Percentiles rank a stretch among this genome's conserved stretches.
phyloP scores from a whole-genome alignment of 2,888 invertebrate genomes.

The Diadegma fenestrale region DNA sequence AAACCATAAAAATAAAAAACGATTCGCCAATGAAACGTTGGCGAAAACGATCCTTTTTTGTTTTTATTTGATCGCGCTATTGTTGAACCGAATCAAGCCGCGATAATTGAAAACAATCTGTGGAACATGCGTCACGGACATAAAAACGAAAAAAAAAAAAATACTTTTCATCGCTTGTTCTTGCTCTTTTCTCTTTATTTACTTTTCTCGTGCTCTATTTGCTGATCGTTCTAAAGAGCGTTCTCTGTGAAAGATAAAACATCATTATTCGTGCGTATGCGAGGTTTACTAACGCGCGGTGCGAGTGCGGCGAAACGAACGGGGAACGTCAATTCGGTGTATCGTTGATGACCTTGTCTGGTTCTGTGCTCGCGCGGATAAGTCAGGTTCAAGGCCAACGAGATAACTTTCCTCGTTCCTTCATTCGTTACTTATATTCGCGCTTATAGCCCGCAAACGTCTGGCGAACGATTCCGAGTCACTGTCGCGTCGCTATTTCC shows the following conservation, averaged over 20 bases:
- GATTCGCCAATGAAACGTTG: not conserved
- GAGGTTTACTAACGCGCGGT: not conserved
- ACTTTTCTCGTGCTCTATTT: slow-evolving; percentile 19
- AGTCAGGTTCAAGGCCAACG: slow-evolving; percentile 72
- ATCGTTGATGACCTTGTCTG: slow-evolving; percentile 48
- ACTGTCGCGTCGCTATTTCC: slow-evolving; percentile 44
- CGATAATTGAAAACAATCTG: not conserved
- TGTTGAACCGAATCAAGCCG: not conserved
- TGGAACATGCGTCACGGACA: not conserved
- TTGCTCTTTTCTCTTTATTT: not conserved
- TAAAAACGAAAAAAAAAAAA: slow-evolving; percentile 29
- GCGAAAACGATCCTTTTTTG: not conserved
- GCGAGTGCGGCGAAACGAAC: slow-evolving; percentile 18
- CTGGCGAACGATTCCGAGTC: slow-evolving; percentile 44
- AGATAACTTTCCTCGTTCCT: slow-evolving; percentile 64
- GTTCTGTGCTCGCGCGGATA: slow-evolving; percentile 60
- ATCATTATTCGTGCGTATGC: slow-evolving; percentile 11
- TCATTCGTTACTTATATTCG: slow-evolving; percentile 46
- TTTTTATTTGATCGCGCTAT: not conserved
- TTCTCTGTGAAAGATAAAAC: slow-evolving; percentile 39
- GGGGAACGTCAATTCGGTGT: slow-evolving; percentile 40
- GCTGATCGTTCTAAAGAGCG: slow-evolving; percentile 23
- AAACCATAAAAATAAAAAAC: not conserved
- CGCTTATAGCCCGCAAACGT: slow-evolving; percentile 22
- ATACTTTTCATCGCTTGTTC: not conserved